These are phyloP conservation scores for Eucidaris tribuloides DNA, from an alignment of 35 echinoderm and acorn worm species.

Conservation along the genomic window DNA sequence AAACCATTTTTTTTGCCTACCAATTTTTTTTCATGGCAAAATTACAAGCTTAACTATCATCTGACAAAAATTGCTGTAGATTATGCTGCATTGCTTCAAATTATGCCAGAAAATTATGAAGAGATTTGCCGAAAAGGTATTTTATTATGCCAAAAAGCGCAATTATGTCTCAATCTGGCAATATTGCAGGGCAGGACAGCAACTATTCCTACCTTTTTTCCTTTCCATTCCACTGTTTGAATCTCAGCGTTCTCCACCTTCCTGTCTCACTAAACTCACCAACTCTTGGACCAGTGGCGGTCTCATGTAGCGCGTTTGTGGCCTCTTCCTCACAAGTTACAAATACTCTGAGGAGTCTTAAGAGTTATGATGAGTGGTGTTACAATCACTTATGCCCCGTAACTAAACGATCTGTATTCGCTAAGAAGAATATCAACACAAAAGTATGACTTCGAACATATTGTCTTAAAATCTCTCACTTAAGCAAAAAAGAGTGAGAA, in stretches of 20 bases:
- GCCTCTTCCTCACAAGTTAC: constrained; percentile 72
- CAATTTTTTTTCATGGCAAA: too few species aligned
- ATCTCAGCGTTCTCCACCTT: constrained; percentile 59
- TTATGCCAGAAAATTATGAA: background rate
- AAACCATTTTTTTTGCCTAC: too few species aligned
- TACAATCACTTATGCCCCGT: too few species aligned
- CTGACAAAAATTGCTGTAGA: background rate
- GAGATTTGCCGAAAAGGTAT: background rate
- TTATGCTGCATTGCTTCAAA: background rate
- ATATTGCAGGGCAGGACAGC: background rate
- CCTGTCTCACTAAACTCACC: constrained; percentile 90
- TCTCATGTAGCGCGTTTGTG: constrained; percentile 79
- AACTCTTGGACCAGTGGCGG: constrained; percentile 93
- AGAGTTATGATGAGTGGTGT: background rate
- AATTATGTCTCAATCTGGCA: background rate
- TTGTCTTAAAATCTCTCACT: too few species aligned
- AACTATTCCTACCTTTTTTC: constrained; percentile 70
- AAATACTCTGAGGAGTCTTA: constrained; percentile 58
- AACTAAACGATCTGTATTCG: too few species aligned
- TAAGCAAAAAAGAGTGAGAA: too few species aligned
- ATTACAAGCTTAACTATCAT: background rate
- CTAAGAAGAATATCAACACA: too few species aligned
- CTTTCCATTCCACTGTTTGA: constrained; percentile 97
- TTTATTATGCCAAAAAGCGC: background rate
- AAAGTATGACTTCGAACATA: too few species aligned